A percentile compares a stretch with the other conserved stretches of the same genome.
phyloP scores from a whole-genome alignment of 2,113 vertebrate species.

The Tor tambroides region DNA sequence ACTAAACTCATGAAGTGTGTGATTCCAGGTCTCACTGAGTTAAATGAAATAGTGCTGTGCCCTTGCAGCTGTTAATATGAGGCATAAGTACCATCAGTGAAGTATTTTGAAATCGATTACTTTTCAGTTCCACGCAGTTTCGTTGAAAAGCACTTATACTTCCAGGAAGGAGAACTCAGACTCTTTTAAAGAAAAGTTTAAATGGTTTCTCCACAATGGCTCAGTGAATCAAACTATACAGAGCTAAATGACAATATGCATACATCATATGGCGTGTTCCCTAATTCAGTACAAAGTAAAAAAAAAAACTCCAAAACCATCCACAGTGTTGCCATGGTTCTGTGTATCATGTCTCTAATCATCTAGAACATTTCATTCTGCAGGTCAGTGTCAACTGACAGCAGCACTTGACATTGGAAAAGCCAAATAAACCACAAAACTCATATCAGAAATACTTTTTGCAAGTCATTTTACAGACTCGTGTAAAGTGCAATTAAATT shows the following conservation, averaged over 20 bases:
- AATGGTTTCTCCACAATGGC: background rate
- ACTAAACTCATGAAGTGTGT: background rate
- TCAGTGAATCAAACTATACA: background rate
- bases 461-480: background rate
- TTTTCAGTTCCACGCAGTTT: constrained; percentile 28
- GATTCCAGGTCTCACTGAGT: background rate
- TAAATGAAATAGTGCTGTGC: background rate
- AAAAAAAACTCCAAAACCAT: background rate
- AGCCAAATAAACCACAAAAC: background rate
- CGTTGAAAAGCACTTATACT: background rate
- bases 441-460: background rate
- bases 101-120: constrained; percentile 29
- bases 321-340: background rate
- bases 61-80: constrained; percentile 9
- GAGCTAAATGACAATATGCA: background rate
- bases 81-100: constrained; percentile 9
- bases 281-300: background rate
- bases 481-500: background rate
- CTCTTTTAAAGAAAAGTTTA: background rate
- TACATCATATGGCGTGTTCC: background rate
- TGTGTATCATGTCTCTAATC: background rate
- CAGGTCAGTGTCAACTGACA: background rate
- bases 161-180: background rate
- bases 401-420: background rate
- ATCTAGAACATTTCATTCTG: background rate